Evolutionary conservation across 2,113 vertebrate genomes (phyloP).

Genomic region (Psittacula cyanocephala): DNA sequence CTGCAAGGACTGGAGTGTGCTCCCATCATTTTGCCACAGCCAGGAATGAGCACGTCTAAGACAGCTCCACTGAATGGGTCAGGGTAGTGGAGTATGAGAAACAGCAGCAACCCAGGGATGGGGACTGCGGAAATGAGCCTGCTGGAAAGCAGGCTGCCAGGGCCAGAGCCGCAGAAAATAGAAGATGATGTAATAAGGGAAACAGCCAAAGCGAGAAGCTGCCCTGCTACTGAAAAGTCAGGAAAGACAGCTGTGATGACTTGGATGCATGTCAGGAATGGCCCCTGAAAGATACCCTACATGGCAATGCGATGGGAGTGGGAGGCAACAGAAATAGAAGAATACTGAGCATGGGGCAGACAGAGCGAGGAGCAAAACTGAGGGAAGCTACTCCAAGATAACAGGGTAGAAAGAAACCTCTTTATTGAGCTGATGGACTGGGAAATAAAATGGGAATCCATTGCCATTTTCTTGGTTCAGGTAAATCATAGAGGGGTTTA

Average conservation of each 20-base stretch:
- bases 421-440: background rate
- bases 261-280: background rate
- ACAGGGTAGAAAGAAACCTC: background rate
- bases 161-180: background rate
- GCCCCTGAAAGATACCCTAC: background rate
- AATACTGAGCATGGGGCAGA: background rate
- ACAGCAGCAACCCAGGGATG: fast-evolving
- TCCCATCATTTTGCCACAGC: background rate
- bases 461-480: background rate
- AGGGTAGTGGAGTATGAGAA: background rate
- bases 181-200: slow-evolving; percentile 9
- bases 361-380: background rate
- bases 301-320: background rate
- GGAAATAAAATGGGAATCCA: background rate
- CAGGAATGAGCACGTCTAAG: background rate
- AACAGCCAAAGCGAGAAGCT: background rate
- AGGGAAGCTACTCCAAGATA: background rate
- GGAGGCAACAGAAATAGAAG: background rate
- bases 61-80: background rate
- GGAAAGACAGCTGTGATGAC: slow-evolving; percentile 16
- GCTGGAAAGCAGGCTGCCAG: background rate
- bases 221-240: background rate
- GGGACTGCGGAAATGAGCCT: background rate
- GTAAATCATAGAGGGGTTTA: background rate
- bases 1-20: background rate